Evolutionary conservation across 2,888 invertebrate species (phyloP).

Genomic region (Alsophila aescularia): DNA sequence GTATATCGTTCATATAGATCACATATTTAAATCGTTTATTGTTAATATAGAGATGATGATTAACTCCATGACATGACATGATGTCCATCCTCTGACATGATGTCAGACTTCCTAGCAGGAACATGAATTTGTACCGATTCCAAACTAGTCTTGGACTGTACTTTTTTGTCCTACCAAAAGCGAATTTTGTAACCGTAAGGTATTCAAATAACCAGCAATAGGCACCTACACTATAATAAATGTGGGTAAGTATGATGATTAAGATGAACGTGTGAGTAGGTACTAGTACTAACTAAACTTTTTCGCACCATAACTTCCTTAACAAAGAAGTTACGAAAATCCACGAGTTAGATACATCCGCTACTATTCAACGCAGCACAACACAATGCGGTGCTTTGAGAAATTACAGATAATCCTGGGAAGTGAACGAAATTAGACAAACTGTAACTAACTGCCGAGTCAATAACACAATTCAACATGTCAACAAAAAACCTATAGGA

Average conservation of each 20-base stretch:
- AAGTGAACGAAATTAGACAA: constrained; percentile 41
- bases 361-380: constrained; percentile 64
- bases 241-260: background rate
- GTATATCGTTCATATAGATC: no score
- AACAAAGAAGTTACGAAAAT: constrained; percentile 27
- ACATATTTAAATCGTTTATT: no score
- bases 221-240: background rate
- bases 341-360: constrained; percentile 58
- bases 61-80: no score
- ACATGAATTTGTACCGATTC: no score
- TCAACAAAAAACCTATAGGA: no score
- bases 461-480: background rate
- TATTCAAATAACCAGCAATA: background rate
- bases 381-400: constrained; percentile 69
- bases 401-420: constrained; percentile 63
- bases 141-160: no score
- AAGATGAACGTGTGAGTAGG: constrained; percentile 8
- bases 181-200: no score
- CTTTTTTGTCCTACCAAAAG: no score
- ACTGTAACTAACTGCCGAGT: constrained; percentile 8
- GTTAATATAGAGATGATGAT: no score
- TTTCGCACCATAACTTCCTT: constrained; percentile 79
- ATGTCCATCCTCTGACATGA: no score
- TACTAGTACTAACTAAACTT: no score
- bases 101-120: no score